Conservation (phyloP, 2,113 vertebrate genomes). For the Rhinolophus sinicus region DNA sequence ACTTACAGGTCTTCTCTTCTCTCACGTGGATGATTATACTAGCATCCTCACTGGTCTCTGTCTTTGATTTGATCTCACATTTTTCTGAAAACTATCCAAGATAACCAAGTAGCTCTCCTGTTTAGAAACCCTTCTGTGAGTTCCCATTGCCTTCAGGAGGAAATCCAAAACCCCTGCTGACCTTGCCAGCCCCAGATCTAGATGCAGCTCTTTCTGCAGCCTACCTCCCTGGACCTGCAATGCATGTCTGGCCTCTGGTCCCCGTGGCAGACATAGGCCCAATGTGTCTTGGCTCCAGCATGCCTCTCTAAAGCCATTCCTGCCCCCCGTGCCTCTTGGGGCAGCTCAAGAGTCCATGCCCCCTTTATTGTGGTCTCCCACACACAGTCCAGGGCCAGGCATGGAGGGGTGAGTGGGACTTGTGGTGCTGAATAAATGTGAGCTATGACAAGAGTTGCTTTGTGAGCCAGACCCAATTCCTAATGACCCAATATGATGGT, state of each 20-base stretch:
- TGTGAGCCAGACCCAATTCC: not conserved
- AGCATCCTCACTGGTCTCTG: not conserved
- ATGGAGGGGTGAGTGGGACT: not conserved
- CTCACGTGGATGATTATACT: not conserved
- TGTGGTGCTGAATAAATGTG: not conserved
- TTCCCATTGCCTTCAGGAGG: not conserved
- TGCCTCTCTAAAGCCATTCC: not conserved
- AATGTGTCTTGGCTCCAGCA: not conserved
- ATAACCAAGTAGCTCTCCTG: not conserved
- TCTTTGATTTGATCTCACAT: not conserved
- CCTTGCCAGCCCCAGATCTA: not conserved
- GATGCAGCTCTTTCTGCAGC: not conserved
- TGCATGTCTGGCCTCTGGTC: not conserved
- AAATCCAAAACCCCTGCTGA: not conserved
- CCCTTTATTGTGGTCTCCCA: not conserved
- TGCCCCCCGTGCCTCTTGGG: not conserved
- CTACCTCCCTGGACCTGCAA: not conserved
- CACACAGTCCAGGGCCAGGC: not conserved
- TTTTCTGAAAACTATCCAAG: not conserved
- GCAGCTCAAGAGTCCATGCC: not conserved
- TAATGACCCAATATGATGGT: not conserved
- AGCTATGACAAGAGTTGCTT: not conserved
- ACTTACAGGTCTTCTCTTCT: not conserved
- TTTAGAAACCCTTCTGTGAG: not conserved
- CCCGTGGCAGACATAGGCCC: not conserved